Evolutionary conservation across 2,113 vertebrate species (phyloP).

Genomic region (Seriola quinqueradiata): DNA sequence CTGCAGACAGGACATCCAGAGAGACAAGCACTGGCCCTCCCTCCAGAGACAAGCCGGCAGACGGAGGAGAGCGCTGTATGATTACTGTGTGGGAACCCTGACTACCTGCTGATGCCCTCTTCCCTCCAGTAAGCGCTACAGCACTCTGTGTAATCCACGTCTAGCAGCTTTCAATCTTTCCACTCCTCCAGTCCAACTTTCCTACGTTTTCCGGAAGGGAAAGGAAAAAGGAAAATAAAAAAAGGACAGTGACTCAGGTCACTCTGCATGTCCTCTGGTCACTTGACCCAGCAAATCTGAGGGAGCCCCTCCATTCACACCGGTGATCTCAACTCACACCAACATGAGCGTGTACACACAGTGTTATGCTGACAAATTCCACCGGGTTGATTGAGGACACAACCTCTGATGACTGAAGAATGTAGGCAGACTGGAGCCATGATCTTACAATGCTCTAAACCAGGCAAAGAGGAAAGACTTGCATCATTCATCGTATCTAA

Average conservation of each 20-base stretch:
- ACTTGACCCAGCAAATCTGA: conserved; percentile 45
- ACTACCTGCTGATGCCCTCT: conserved; percentile 52
- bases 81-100: conserved; percentile 51
- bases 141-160: conserved; percentile 38
- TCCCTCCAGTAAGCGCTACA: conserved; percentile 24
- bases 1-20: conserved; percentile 54
- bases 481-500: conserved; percentile 19
- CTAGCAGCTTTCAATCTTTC: conserved; percentile 63
- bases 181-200: conserved; percentile 56
- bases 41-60: conserved; percentile 53
- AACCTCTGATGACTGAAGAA: conserved; percentile 61
- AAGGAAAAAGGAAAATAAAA: conserved; percentile 41
- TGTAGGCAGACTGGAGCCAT: conserved; percentile 47
- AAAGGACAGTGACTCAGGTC: conserved; percentile 43
- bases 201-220: conserved; percentile 55
- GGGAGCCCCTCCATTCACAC: conserved; percentile 43
- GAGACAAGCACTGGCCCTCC: conserved; percentile 51
- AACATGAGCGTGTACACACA: conserved; percentile 39
- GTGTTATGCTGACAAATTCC: conserved; percentile 61
- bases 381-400: conserved; percentile 55
- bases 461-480: background rate
- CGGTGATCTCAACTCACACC: conserved; percentile 51
- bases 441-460: conserved; percentile 25
- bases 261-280: conserved; percentile 49
- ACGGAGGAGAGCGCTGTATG: conserved; percentile 30